Evolutionary conservation across 2,797 vertebrate species (phyloP), one percentile per base, ranked within the genome.

Genomic region (Notoglanidium macrostoma): DNA sequence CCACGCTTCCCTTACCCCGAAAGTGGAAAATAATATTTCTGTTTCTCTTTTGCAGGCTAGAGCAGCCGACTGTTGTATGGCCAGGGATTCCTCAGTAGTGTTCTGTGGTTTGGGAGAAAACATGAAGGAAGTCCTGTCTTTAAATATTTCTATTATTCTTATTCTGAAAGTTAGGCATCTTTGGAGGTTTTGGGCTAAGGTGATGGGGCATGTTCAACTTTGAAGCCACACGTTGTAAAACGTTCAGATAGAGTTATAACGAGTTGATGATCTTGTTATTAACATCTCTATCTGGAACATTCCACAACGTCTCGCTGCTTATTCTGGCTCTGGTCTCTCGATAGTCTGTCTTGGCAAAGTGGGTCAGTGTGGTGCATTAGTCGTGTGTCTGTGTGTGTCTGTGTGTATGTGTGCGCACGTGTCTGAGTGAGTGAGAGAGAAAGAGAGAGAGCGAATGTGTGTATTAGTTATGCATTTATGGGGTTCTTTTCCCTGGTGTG

Each of bases 1-100:
- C 59, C 21, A 35, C 72, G 0, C 80, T 73, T 10, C 54, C 17
- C 46, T 35, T 82, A 40, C 40, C 85, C n/a, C 63, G 29, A 83
- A 85, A 63, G 65, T 84, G 21, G 83, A 85, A 87, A 90, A 81
- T 89, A 89, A 89, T 88, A 19, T 88, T 61, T 91, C 51, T 91
- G 89, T 90, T 91, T 88, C 65, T 91, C 87, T 91, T 87, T 91
- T 91, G 82, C 90, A 91, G 90, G 89, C 89, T 90, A 91, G 87
- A 86, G 89, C 89, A 88, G 89, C 89, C 9, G 84, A 89, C 89
- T 88, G 87, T 89, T 89, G 70, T 91, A 79, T 88, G 87, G 81
- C 87, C 90, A 88, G 90, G 83, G 87, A 84, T 77, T 89, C 90
- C 87, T 76, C 89, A 84, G 73, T 91, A 89, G 87, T 88, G 72